Percentiles rank a stretch among this genome's conserved stretches.
Evolutionary conservation across 1,140 invertebrate genomes (phyloP).

Genomic region (Drosophila elegans): DNA sequence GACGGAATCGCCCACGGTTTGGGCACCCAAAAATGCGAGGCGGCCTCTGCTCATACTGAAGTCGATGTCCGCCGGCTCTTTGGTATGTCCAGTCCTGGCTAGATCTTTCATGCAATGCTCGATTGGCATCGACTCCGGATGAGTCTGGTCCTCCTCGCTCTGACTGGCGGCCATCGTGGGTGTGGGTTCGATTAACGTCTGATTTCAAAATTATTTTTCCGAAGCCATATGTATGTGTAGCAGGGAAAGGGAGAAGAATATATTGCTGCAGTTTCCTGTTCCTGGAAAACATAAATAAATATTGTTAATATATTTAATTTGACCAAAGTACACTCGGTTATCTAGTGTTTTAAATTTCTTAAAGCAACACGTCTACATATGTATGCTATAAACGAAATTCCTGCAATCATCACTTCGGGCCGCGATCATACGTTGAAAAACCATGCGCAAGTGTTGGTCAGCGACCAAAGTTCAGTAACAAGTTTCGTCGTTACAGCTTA

Average conservation of each 20-base stretch:
- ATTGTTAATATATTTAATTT: no score
- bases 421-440: no score
- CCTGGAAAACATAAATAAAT: no score
- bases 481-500: no score
- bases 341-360: not conserved
- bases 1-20: no score
- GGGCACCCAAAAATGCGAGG: not conserved
- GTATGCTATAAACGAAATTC: not conserved
- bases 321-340: not conserved
- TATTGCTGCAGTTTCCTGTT: no score
- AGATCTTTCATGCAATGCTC: not conserved
- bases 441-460: no score
- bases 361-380: no score
- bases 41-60: conserved; percentile 7
- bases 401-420: no score
- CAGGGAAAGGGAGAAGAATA: no score
- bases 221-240: not conserved
- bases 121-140: not conserved
- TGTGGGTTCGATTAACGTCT: not conserved
- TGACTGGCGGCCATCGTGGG: not conserved
- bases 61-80: not conserved
- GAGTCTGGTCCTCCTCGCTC: not conserved
- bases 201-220: not conserved
- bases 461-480: no score
- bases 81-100: not conserved